A percentile compares a stretch with the other conserved stretches of the same genome.
phyloP scores from a whole-genome alignment of 2,797 vertebrate species.

The Sorex maritimensis region DNA sequence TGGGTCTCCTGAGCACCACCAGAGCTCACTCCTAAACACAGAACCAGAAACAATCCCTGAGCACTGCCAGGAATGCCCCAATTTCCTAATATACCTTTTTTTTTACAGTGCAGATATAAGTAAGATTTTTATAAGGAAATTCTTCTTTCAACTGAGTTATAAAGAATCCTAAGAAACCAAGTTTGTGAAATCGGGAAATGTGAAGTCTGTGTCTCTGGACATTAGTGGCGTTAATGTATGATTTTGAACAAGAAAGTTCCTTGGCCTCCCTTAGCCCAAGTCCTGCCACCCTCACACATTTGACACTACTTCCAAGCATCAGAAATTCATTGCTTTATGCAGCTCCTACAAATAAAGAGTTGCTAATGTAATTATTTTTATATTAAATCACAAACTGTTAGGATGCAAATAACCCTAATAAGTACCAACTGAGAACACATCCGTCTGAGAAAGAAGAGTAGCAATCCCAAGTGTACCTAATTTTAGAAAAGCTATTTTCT shows the following conservation, averaged over 20 bases:
- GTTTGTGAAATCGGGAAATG: conserved; percentile 30
- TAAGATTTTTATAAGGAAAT: neutral
- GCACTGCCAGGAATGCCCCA: no score
- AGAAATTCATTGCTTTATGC: conserved; percentile 20
- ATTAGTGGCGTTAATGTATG: neutral
- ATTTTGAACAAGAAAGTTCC: conserved; percentile 17
- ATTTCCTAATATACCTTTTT: neutral
- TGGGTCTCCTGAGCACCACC: neutral
- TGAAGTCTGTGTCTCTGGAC: neutral
- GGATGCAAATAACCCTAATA: conserved; percentile 62
- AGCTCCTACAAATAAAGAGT: conserved; percentile 61
- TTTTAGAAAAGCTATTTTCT: conserved; percentile 77
- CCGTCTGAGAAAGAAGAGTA: conserved; percentile 36
- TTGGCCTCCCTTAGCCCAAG: neutral
- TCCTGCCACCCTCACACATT: neutral
- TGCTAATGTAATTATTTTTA: conserved; percentile 71
- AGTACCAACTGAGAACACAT: conserved; percentile 49
- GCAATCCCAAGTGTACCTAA: conserved; percentile 23
- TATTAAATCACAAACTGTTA: conserved; percentile 53
- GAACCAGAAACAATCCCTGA: no score
- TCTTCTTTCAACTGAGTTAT: conserved; percentile 31
- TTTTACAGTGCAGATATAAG: neutral
- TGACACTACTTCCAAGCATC: neutral
- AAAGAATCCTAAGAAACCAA: neutral
- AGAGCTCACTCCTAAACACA: neutral